Base-by-base conservation (phyloP, 2,797 vertebrate genomes). In the Artibeus lituratus region DNA sequence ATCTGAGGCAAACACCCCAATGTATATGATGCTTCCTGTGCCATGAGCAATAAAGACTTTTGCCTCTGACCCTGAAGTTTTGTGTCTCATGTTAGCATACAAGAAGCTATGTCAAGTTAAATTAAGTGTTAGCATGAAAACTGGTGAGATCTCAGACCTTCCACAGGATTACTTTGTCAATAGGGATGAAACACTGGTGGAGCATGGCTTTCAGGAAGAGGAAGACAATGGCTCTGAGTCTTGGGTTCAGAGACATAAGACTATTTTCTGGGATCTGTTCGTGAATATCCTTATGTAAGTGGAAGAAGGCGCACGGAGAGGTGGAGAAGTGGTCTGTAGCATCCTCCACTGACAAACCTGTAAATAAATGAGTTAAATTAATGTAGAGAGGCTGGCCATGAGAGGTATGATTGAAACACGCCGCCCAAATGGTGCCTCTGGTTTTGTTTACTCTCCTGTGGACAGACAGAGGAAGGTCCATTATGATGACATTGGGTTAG, bases 231-330 rank as follows among this genome's bases (percentile, higher is more conserved):
- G 18, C 24, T 16, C 37, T 70, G 37, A n/a, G 24, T 51, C 4
- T 1, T 19, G 10, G 11, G 16, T 65, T 84, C 53, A 49, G 22
- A 1, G 14, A 21, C 53, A 51, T 18, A 9, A 86, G 18, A 26
- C 12, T n/a, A 22, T 3, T 91, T 55, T 39, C 37, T 57, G 53
- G 24, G 7, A 57, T 57, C 19, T 93, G 11, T 29, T 91, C 29
- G 8, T 69, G 14, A 69, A 44, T 29, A 3, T 1, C 32, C 14
- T n/a, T 2, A 22, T 10, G 12, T 65, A 55, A 10, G 10, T 7
- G 51, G 24, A 59, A 44, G 6, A 2, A 44, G 6, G 2, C 32
- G 22, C 1, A 0, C 10, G 5, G 8, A 16, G 12, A 32, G 10
- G 6, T 74, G 42, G 26, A 22, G 42, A 73, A 19, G 26, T 10